Evolutionary conservation across 2,888 invertebrate species (phyloP).

Genomic region (Metopia argyrocephala): DNA sequence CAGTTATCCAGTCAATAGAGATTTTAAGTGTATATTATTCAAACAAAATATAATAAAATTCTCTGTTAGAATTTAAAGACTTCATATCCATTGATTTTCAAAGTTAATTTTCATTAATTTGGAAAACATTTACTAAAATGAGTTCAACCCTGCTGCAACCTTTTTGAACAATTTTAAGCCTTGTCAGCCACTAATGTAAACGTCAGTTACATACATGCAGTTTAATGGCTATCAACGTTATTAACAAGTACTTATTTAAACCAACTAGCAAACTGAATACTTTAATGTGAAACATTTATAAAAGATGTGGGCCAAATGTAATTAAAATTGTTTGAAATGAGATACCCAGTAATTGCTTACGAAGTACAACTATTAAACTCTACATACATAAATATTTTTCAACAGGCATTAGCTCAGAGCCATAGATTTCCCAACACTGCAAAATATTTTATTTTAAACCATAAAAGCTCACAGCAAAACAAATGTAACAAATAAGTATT

Average conservation of each 20-base stretch:
- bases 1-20: too few species aligned
- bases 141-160: slow-evolving; percentile 15
- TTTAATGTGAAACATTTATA: neutral
- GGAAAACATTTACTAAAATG: neutral
- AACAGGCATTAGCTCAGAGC: too few species aligned
- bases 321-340: neutral
- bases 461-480: too few species aligned
- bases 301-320: neutral
- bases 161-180: slow-evolving; percentile 14
- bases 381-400: too few species aligned
- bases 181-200: slow-evolving; percentile 28
- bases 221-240: slow-evolving; percentile 31
- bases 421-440: too few species aligned
- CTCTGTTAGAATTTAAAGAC: too few species aligned
- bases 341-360: neutral
- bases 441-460: too few species aligned
- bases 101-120: slow-evolving; percentile 14
- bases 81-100: too few species aligned
- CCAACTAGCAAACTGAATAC: neutral
- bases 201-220: neutral
- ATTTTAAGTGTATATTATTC: too few species aligned
- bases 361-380: too few species aligned
- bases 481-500: slow-evolving; percentile 8
- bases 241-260: slow-evolving; percentile 35
- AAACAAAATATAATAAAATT: too few species aligned